Evolutionary conservation across 2,113 vertebrate species (phyloP), one percentile per base, ranked within the genome.

Genomic region (Oncorhynchus masou): DNA sequence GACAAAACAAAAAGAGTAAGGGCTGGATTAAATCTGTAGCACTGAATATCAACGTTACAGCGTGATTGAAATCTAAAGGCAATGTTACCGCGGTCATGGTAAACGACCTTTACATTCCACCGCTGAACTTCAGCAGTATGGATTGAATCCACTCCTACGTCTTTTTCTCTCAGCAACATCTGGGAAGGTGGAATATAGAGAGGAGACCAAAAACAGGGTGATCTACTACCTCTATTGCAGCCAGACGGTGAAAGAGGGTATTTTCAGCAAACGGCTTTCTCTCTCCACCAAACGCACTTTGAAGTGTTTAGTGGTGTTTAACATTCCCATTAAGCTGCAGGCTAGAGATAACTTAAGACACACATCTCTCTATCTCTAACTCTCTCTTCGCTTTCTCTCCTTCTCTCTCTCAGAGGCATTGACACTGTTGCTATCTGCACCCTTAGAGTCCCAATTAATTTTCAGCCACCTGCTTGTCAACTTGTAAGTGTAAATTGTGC

Each of bases 361-460:
- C 82, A 76, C 62, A 68, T 2, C 68, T 84, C 77, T 82, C 4
- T 66, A 25, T 66, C 3, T 27, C 25, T 68, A 25, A 39, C 51
- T 80, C 74, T 76, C 78, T 76, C 49, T 74, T 51, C 68, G 73
- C 75, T 81, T 74, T 79, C 83, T 71, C 29, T 73, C 45, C 77
- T 31, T 22, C 39, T 79, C 48, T 79, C 71, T 77, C 59, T 34
- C 31, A 48, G 31, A 84, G 81, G 74, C 68, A 79, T 79, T 71
- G n/a, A 82, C 60, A 81, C 78, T 74, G 69, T 81, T 81, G 80
- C 75, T 88, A 90, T 88, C 89, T 89, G 79, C 79, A 85, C 80
- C 73, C 82, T 85, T 87, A 88, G 83, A 80, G 79, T 81, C 27
- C 48, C 87, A 87, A 87, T 92, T 90, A 89, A 91, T 88, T 90